These are phyloP conservation scores for Linhomoeus sp. DNA, from an alignment of 2,888 invertebrate genomes.

Conservation along the genomic window DNA sequence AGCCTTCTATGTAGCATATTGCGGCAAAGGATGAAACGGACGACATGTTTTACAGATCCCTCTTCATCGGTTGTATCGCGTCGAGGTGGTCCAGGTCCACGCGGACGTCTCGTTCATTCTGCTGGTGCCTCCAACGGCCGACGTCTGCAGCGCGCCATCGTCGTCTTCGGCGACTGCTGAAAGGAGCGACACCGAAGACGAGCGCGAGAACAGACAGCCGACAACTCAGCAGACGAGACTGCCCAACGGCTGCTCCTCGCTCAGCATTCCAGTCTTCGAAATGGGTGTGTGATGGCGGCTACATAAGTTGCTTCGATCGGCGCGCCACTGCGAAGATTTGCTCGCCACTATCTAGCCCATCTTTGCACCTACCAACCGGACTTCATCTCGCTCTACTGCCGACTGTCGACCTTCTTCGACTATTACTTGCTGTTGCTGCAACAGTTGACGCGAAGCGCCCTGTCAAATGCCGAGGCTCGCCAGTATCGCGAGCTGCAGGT, in stretches of 20 bases:
- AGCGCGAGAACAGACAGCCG: conserved; percentile 26
- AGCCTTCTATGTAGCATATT: too few species aligned
- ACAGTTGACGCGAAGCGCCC: conserved; percentile 61
- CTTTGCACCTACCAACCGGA: conserved; percentile 75
- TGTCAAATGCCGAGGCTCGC: background rate
- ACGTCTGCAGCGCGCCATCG: conserved; percentile 59
- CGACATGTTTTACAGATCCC: conserved; percentile 37
- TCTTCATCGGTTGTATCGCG: conserved; percentile 69
- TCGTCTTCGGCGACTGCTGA: conserved; percentile 35
- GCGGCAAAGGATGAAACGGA: background rate
- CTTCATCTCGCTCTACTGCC: conserved; percentile 71
- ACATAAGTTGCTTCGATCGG: conserved; percentile 13
- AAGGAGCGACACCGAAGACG: background rate
- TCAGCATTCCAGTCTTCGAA: conserved; percentile 63
- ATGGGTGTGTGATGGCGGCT: too few species aligned
- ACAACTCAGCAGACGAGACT: too few species aligned
- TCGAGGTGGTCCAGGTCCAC: conserved; percentile 78
- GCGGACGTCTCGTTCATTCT: conserved; percentile 73
- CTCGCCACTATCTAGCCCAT: conserved; percentile 63
- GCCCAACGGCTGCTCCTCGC: conserved; percentile 59
- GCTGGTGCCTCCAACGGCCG: conserved; percentile 72
- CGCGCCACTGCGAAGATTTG: background rate
- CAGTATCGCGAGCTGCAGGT: too few species aligned
- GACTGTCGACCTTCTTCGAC: conserved; percentile 77
- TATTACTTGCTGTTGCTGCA: conserved; percentile 73